Percentiles rank a stretch among this genome's conserved stretches.
Conservation (phyloP, 2,888 invertebrate species). For the Epistrophe eligans region DNA sequence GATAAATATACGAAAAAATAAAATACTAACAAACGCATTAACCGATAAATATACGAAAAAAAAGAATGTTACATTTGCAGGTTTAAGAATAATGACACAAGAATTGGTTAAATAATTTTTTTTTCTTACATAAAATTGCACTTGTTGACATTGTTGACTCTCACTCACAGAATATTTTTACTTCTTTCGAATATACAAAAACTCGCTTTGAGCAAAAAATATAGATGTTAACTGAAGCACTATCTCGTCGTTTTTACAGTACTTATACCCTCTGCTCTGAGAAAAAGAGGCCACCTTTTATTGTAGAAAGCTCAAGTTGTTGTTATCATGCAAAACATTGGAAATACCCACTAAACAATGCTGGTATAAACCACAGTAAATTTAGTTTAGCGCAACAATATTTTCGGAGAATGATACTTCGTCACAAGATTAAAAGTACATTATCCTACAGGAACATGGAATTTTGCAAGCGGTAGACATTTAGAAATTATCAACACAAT, state of each 20-base stretch:
- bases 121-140: slow-evolving; percentile 37
- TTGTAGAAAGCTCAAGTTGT: not conserved
- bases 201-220: not conserved
- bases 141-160: slow-evolving; percentile 39
- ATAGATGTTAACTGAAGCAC: slow-evolving; percentile 10
- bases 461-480: not conserved
- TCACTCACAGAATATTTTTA: not conserved
- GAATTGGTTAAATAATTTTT: not conserved
- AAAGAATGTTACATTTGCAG: not conserved
- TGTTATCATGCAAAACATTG: slow-evolving; percentile 11
- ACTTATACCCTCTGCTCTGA: slow-evolving; percentile 92
- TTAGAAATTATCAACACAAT: not conserved
- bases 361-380: not conserved
- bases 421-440: not conserved
- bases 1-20: slow-evolving; percentile 71
- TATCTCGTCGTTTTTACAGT: slow-evolving; percentile 44
- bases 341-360: slow-evolving; percentile 8
- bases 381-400: not conserved
- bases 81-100: not conserved
- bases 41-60: slow-evolving; percentile 72
- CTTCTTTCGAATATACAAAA: not conserved
- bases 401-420: not conserved
- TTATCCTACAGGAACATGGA: not conserved
- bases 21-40: not conserved
- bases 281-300: slow-evolving; percentile 82